phyloP scores from a whole-genome alignment of 2,888 invertebrate species.

The Eupithecia subumbrata region DNA sequence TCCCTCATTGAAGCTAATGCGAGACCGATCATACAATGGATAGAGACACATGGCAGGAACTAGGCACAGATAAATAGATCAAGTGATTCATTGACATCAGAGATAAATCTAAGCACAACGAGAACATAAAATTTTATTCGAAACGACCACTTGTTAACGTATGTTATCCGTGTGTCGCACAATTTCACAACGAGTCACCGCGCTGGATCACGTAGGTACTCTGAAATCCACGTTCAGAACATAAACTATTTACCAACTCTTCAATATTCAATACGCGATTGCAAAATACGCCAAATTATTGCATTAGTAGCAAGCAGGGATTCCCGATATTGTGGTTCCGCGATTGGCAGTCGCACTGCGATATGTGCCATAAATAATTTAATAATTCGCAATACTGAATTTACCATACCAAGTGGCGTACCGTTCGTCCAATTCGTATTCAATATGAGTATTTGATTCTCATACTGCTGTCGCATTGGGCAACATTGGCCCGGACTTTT shows the following conservation, averaged over 20 bases:
- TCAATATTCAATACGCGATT: constrained; percentile 84
- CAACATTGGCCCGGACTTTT: constrained; percentile 68
- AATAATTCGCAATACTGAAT: constrained; percentile 84
- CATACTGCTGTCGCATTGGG: constrained; percentile 82
- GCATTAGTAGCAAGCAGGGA: constrained; percentile 83
- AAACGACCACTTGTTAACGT: constrained; percentile 77
- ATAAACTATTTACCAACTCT: constrained; percentile 83
- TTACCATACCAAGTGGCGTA: constrained; percentile 82
- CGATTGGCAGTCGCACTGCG: constrained; percentile 76
- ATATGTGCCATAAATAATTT: constrained; percentile 84
- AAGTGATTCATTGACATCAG: constrained; percentile 64
- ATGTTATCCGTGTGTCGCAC: constrained; percentile 73
- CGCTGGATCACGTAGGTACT: constrained; percentile 73
- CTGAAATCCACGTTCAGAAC: constrained; percentile 80
- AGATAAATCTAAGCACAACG: constrained; percentile 72
- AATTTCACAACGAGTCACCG: constrained; percentile 76
- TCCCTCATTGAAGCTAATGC: constrained; percentile 11
- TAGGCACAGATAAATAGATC: constrained; percentile 50
- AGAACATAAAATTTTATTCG: constrained; percentile 74
- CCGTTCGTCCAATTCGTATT: constrained; percentile 82
- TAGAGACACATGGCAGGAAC: not conserved
- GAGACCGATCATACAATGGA: not conserved
- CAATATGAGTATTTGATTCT: constrained; percentile 84
- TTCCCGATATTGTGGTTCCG: constrained; percentile 84
- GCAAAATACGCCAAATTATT: constrained; percentile 85